Conservation (phyloP, 2,888 invertebrate genomes). For the Camptogramma bilineatum region DNA sequence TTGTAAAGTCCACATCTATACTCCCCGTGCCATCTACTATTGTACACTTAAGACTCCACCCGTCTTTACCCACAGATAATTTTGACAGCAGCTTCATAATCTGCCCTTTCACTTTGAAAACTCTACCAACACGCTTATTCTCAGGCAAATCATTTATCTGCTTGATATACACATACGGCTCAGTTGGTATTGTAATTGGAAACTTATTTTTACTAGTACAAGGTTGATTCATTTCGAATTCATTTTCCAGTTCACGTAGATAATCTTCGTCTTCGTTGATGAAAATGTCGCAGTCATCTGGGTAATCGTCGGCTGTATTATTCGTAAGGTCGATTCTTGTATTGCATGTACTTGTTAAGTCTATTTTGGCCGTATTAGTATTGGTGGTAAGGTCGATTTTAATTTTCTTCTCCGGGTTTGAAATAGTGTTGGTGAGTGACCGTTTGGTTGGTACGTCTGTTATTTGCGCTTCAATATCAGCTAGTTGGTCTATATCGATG, state of each 20-base stretch:
- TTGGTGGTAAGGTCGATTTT: conserved; percentile 51
- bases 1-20: conserved; percentile 84
- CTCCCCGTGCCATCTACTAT: conserved; percentile 85
- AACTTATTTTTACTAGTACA: conserved; percentile 36
- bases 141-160: conserved; percentile 69
- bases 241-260: conserved; percentile 65
- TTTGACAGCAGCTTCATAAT: conserved; percentile 84
- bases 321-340: conserved; percentile 41
- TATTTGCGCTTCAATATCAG: conserved; percentile 68
- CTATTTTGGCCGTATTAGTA: conserved; percentile 34
- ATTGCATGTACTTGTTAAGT: conserved; percentile 45
- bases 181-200: conserved; percentile 52
- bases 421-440: conserved; percentile 42
- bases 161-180: conserved; percentile 78
- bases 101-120: conserved; percentile 84
- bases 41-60: conserved; percentile 85
- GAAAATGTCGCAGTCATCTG: conserved; percentile 64
- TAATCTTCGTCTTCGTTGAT: conserved; percentile 71
- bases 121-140: conserved; percentile 65
- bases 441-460: conserved; percentile 58
- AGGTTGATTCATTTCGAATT: conserved; percentile 53
- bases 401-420: conserved; percentile 65
- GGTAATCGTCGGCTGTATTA: conserved; percentile 61
- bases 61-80: conserved; percentile 78
- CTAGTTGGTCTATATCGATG: conserved; percentile 69